Percentiles rank a stretch among this genome's conserved stretches.
These are phyloP conservation scores for Darevskia nairensis DNA, from an alignment of 2,797 vertebrate genomes.

Conservation along the genomic window DNA sequence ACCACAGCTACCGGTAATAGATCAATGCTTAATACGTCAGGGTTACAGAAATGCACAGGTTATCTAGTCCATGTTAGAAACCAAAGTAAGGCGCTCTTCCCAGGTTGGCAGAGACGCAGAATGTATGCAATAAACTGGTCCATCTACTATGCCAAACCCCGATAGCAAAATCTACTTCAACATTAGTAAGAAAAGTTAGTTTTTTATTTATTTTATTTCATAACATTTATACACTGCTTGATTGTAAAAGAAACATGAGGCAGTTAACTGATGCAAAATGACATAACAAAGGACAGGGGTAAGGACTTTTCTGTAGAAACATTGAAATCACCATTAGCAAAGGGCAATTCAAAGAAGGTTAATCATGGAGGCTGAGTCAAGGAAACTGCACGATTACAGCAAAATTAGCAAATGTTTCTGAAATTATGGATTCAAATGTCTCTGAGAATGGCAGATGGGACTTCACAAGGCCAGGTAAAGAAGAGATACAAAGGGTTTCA, in stretches of 20 bases:
- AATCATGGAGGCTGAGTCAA: neutral
- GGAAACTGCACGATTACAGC: neutral
- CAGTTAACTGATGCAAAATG: neutral
- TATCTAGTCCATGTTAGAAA: neutral
- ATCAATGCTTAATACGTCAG: neutral
- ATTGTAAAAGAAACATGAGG: too few species aligned
- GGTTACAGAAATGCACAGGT: neutral
- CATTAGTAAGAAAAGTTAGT: too few species aligned
- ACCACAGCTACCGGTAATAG: neutral
- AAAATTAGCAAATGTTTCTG: neutral
- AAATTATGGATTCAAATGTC: neutral
- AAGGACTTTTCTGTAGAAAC: neutral
- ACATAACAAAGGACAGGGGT: neutral
- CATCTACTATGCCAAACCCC: neutral
- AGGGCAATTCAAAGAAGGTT: neutral
- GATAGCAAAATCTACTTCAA: neutral
- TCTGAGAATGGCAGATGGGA: neutral
- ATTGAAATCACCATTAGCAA: neutral
- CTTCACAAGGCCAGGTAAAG: too few species aligned
- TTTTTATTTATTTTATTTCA: too few species aligned
- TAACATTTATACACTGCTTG: too few species aligned
- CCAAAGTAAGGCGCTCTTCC: neutral
- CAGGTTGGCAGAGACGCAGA: neutral
- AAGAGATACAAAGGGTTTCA: neutral
- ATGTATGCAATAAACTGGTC: neutral